Percentiles rank a stretch among this genome's conserved stretches.
phyloP scores from a whole-genome alignment of 2,797 vertebrate genomes.

The Champsocephalus gunnari region DNA sequence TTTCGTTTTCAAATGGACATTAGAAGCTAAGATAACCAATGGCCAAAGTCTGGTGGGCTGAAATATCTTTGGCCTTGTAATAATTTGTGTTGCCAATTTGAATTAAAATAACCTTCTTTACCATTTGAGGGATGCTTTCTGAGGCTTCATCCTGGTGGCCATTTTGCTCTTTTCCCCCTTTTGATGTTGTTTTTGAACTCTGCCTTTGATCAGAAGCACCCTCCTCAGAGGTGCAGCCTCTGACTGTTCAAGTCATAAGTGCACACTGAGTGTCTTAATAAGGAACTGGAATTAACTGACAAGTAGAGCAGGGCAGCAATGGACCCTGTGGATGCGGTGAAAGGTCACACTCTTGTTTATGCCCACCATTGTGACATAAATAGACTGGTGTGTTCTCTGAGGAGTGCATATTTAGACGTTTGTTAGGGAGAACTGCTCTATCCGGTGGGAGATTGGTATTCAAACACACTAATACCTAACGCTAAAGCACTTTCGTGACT shows the following conservation, averaged over 20 bases:
- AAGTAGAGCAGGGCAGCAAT: slow-evolving; percentile 37
- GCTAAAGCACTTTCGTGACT: neutral
- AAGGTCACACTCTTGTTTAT: slow-evolving; percentile 55
- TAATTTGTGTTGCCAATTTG: slow-evolving; percentile 13
- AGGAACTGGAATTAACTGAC: slow-evolving; percentile 18
- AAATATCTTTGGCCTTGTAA: slow-evolving; percentile 8
- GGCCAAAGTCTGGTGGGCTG: slow-evolving; percentile 42
- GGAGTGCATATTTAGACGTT: neutral
- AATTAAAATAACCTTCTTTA: slow-evolving; percentile 8
- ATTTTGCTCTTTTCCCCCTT: slow-evolving; percentile 36
- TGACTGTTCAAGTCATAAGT: slow-evolving; percentile 8
- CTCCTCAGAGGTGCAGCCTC: slow-evolving; percentile 34
- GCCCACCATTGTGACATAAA: slow-evolving; percentile 56
- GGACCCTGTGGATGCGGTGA: slow-evolving; percentile 46
- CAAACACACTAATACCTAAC: neutral
- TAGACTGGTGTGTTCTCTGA: slow-evolving; percentile 43
- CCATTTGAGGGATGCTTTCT: slow-evolving; percentile 31
- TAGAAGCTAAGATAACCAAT: slow-evolving; percentile 27
- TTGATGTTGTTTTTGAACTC: slow-evolving; percentile 57
- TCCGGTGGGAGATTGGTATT: slow-evolving; percentile 48
- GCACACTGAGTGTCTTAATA: slow-evolving; percentile 11
- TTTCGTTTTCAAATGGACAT: slow-evolving; percentile 32
- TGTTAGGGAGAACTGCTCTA: slow-evolving; percentile 49
- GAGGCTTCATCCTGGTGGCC: neutral
- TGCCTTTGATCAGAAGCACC: slow-evolving; percentile 31